Evolutionary conservation across 2,888 invertebrate species (phyloP), one percentile per base, ranked within the genome.

Genomic region (Pasiphila rectangulata): DNA sequence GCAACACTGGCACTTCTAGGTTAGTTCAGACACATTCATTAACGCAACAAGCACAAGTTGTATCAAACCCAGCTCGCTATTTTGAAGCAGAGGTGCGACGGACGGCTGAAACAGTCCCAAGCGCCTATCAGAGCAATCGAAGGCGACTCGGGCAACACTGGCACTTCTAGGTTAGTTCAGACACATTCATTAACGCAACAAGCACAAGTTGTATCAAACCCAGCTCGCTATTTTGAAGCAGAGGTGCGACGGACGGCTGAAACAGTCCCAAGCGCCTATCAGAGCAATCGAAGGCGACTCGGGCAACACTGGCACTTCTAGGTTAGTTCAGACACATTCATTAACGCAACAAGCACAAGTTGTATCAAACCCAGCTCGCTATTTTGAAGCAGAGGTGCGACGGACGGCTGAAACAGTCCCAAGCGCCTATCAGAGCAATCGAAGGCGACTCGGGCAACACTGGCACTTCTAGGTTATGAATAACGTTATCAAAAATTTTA

Each of bases 181-280:
- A 27, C 27, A 27, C 13, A 27, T 10, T 2, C 6, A 24, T 24
- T 10, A 1, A 0, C 15, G n/a, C n/a, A n/a, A 15, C n/a, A 21
- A 5, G 21, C 21, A 3, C 7, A 5, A 4, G 23, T 12, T 4
- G 1, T 12, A 25, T 24, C 24, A 0, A 13, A 30, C 32, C 17
- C 32, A 32, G 57, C 75, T 91, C 16, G 79, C 82, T 7, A 76
- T 83, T 21, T 82, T 90, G 79, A 80, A 86, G 35, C 69, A 85
- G 66, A 27, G 38, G 13, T 59, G 59, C 23, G 19, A 45, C 19
- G 37, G 41, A 57, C 23, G 69, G 1, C 64, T 51, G 23, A 58
- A 57, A n/a, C 58, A 78, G 9, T 75, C 80, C 0, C 47, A 75
- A 44, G 63, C 67, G 23, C 59, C 73, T 0, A 67, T 72, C 7